phyloP scores from a whole-genome alignment of 2,888 invertebrate genomes.

The Drosophila eohydei region DNA sequence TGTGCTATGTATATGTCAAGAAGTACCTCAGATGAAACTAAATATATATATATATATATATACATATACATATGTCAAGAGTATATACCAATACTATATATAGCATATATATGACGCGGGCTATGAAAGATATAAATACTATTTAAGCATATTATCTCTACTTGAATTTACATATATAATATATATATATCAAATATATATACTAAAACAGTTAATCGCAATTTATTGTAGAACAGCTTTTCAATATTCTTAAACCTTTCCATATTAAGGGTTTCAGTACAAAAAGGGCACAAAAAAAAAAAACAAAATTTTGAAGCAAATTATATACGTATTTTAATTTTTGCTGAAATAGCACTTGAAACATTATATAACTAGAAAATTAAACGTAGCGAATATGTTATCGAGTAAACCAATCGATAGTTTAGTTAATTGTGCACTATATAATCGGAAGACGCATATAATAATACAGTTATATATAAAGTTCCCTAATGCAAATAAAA shows the following conservation, averaged over 20 bases:
- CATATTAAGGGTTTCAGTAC: conserved; percentile 42
- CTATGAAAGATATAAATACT: conserved; percentile 8
- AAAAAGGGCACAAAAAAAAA: conserved; percentile 42
- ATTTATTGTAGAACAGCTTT: conserved; percentile 15
- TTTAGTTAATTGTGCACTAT: conserved; percentile 32
- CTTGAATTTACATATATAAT: conserved; percentile 12
- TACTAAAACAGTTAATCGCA: conserved; percentile 14
- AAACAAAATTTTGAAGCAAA: not conserved
- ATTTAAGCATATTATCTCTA: conserved; percentile 12
- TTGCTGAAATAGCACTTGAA: conserved; percentile 13
- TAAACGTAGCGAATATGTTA: not conserved
- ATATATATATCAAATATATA: conserved; percentile 15
- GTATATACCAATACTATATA: not conserved
- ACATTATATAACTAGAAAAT: conserved; percentile 1
- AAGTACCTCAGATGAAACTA: conserved; percentile 46
- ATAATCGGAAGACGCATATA: conserved; percentile 37
- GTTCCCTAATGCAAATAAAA: conserved; percentile 45
- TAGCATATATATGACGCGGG: conserved; percentile 2
- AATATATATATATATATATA: not conserved
- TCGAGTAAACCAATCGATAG: conserved; percentile 7
- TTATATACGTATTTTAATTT: conserved; percentile 2
- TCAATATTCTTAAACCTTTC: conserved; percentile 6
- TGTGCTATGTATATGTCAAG: conserved; percentile 49
- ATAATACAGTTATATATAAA: conserved; percentile 29
- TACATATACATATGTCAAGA: not conserved